Evolutionary conservation across 2,113 vertebrate genomes (phyloP).

Genomic region (Cichladusa arquata): DNA sequence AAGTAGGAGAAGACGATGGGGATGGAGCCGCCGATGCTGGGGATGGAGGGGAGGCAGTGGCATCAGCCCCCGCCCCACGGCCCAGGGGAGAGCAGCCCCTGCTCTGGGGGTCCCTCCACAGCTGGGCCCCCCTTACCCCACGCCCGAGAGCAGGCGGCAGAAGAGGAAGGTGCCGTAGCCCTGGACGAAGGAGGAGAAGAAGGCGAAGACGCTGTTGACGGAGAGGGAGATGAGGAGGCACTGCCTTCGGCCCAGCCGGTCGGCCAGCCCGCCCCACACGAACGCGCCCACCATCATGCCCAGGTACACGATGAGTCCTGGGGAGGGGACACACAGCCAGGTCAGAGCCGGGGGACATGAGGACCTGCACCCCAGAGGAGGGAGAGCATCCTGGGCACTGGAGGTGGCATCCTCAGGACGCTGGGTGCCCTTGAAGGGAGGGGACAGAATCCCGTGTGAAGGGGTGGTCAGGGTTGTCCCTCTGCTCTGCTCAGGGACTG

Average conservation of each 20-base stretch:
- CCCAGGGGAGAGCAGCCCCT: background rate
- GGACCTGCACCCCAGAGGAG: background rate
- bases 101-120: background rate
- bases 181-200: constrained; percentile 98
- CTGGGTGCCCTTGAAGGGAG: background rate
- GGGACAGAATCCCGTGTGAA: background rate
- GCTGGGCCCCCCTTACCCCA: constrained; percentile 81
- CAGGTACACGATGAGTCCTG: constrained; percentile 59
- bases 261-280: constrained; percentile 93
- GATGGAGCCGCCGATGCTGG: constrained; percentile 93
- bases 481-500: background rate
- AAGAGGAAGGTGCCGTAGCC: constrained; percentile 96
- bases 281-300: constrained; percentile 99
- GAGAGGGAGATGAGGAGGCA: constrained; percentile 97
- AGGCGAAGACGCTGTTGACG: constrained; percentile 96
- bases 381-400: background rate
- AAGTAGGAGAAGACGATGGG: constrained; percentile 98
- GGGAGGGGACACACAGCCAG: background rate
- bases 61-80: fast-evolving
- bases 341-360: background rate
- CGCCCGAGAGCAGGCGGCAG: constrained; percentile 92
- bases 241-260: constrained; percentile 91
- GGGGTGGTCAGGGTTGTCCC: no score
- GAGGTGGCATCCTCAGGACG: fast-evolving
- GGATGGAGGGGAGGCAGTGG: background rate